A percentile compares a stretch with the other conserved stretches of the same genome.
Conservation (phyloP, 2,888 invertebrate genomes). For the Zhuqinia jingwanae region DNA sequence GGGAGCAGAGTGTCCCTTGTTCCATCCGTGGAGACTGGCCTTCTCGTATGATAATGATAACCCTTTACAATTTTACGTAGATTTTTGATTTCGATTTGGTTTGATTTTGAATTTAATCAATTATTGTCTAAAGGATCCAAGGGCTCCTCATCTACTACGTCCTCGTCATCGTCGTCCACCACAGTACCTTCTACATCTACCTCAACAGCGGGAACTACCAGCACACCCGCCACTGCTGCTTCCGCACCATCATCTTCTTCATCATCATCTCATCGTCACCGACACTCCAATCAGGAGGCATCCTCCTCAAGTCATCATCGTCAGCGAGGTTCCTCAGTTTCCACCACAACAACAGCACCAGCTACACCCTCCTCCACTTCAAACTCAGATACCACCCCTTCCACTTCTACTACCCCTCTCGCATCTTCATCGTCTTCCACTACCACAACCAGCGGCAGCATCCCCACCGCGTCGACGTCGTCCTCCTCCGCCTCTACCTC, state of each 20-base stretch:
- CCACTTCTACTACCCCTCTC: slow-evolving; percentile 49
- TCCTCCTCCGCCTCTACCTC: slow-evolving; percentile 64
- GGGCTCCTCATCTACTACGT: not conserved
- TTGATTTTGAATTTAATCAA: too few relatives aligned
- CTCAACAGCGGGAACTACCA: slow-evolving; percentile 49
- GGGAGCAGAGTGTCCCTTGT: too few relatives aligned
- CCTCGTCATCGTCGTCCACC: slow-evolving; percentile 45
- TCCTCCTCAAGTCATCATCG: too few relatives aligned
- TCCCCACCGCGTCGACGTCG: too few relatives aligned
- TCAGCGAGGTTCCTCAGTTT: too few relatives aligned
- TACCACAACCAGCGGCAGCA: too few relatives aligned
- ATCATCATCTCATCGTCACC: slow-evolving; percentile 57
- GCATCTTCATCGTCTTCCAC: slow-evolving; percentile 60
- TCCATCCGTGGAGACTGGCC: too few relatives aligned
- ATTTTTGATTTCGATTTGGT: too few relatives aligned
- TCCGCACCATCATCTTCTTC: slow-evolving; percentile 57
- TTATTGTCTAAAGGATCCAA: slow-evolving; percentile 85
- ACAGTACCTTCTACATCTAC: slow-evolving; percentile 61
- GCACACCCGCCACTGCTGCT: slow-evolving; percentile 11
- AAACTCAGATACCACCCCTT: slow-evolving; percentile 31
- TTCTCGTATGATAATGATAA: too few relatives aligned
- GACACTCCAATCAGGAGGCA: slow-evolving; percentile 76
- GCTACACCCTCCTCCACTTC: slow-evolving; percentile 72
- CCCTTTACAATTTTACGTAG: too few relatives aligned
- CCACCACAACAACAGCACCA: slow-evolving; percentile 73